Conservation (phyloP, 2,797 vertebrate genomes). For the Antrozous pallidus region DNA sequence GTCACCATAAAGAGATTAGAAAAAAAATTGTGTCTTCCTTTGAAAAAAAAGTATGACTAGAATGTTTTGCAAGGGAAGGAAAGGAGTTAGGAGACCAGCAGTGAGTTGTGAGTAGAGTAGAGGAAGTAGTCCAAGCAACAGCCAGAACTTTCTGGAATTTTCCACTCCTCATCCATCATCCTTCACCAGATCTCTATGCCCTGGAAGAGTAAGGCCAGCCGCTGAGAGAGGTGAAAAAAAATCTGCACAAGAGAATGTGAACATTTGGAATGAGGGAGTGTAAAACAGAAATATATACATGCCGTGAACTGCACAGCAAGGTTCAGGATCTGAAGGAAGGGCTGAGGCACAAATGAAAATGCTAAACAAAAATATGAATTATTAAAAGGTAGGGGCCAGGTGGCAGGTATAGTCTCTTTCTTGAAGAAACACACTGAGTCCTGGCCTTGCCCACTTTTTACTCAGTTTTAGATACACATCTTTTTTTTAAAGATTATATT, state of each 20-base stretch:
- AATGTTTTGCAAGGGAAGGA: background rate
- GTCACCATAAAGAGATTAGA: background rate
- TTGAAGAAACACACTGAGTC: no score
- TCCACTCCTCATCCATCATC: background rate
- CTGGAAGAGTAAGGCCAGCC: background rate
- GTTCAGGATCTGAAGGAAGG: no score
- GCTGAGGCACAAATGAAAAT: no score
- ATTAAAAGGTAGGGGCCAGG: no score
- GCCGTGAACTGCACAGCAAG: no score
- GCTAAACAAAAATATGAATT: no score
- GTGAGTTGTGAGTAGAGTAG: background rate
- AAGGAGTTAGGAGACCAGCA: background rate
- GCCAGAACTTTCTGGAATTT: background rate
- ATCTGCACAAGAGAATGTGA: background rate
- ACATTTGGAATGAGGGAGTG: background rate
- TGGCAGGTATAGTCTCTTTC: no score
- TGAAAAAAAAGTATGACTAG: background rate
- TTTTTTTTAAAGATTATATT: no score
- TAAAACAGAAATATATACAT: background rate
- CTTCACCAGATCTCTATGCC: background rate
- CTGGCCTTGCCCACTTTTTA: no score
- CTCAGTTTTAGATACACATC: no score
- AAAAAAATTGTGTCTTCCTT: background rate
- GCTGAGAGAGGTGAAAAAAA: background rate
- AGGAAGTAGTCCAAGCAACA: background rate